These are phyloP conservation scores for Tuta absoluta DNA, from an alignment of 2,888 invertebrate species.

Conservation along the genomic window DNA sequence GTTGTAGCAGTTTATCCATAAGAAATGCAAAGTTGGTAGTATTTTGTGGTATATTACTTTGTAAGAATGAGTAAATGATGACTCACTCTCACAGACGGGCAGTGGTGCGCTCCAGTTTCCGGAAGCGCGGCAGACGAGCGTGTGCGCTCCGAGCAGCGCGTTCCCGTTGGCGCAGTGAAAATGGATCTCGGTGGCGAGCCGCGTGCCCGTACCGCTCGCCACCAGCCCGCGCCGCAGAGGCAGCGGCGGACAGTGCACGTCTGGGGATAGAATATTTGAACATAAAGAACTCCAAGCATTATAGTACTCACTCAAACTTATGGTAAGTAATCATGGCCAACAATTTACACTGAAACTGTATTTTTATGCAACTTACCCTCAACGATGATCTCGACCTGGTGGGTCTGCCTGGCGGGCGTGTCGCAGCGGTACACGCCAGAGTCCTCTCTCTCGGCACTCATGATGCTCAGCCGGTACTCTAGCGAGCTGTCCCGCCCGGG, in stretches of 20 bases:
- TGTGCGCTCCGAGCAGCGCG: slow-evolving; percentile 88
- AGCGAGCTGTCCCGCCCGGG: slow-evolving; percentile 88
- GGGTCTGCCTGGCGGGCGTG: slow-evolving; percentile 91
- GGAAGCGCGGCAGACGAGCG: slow-evolving; percentile 88
- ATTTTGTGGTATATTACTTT: neutral
- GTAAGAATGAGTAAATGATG: neutral
- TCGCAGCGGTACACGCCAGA: slow-evolving; percentile 92
- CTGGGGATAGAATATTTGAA: slow-evolving; percentile 49
- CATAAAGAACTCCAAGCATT: too few relatives aligned
- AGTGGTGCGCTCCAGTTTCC: slow-evolving; percentile 93
- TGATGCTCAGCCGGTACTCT: slow-evolving; percentile 90
- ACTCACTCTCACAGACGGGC: slow-evolving; percentile 90
- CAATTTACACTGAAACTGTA: too few relatives aligned
- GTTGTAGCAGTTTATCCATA: too few relatives aligned
- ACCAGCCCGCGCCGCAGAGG: slow-evolving; percentile 87
- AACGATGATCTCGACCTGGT: slow-evolving; percentile 90
- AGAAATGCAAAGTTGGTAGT: too few relatives aligned
- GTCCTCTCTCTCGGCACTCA: slow-evolving; percentile 90
- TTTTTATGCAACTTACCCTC: too few relatives aligned
- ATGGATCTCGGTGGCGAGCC: slow-evolving; percentile 86
- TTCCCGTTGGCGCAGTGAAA: slow-evolving; percentile 91
- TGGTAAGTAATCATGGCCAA: neutral
- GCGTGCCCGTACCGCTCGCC: slow-evolving; percentile 86
- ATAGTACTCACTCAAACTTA: too few relatives aligned
- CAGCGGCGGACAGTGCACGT: slow-evolving; percentile 89